Evolutionary conservation across 2,113 vertebrate species (phyloP), one percentile per base, ranked within the genome.

Genomic region (Seriola rivoliana): DNA sequence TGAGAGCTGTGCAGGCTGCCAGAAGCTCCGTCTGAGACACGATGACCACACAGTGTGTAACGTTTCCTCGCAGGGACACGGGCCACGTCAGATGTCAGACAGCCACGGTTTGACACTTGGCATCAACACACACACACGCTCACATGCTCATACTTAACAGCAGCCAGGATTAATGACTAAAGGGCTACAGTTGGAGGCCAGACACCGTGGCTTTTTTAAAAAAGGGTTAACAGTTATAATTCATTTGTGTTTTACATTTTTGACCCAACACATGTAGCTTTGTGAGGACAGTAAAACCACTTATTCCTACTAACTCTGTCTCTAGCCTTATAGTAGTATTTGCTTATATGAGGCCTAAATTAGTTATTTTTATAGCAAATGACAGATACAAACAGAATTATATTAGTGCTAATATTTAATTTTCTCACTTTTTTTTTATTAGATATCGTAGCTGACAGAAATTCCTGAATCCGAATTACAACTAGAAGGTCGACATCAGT

Each of bases 11-110:
- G 58, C 38, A 66, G 67, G 65, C 63, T 76, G 29, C 62, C 25
- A 0, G 76, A 46, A 84, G 52, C 71, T 34, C 7, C 2, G 57
- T 17, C 25, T 32, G 71, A 82, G 83, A 75, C 46, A 11, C 2
- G 57, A 57, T 71, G 86, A 85, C 64, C 73, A 71, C 71, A 55
- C 54, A 62, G 76, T 74, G 71, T 77, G 71, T 77, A 77, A 65
- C 16, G 62, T 74, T 77, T 85, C 81, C 80, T 86, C 55, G 0
- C 72, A 66, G 63, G 74, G 78, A 83, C 80, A 79, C 4, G 3
- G 54, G 16, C 63, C 85, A 81, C 57, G 21, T 88, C 79, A 60
- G 58, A 80, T 75, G 72, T 87, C 86, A 89, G 54, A 75, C 84
- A 50, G 79, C 59, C 63, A 21, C 75, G 60, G 66, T 73, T 82